Conservation (phyloP, 2,888 invertebrate genomes). For the Drosophila diplacantha region DNA sequence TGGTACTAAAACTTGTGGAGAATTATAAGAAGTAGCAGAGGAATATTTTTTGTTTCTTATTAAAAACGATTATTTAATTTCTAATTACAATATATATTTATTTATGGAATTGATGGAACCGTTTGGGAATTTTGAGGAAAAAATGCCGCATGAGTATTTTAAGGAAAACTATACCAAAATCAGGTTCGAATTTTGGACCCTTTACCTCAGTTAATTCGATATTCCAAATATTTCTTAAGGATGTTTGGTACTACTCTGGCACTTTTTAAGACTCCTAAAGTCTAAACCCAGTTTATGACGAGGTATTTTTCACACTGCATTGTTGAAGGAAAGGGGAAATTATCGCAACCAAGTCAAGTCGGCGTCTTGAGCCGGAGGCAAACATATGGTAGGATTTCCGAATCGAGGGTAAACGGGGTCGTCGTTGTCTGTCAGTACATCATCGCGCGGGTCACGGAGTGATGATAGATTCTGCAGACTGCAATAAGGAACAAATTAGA, state of each 20-base stretch:
- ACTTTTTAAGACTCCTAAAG: background rate
- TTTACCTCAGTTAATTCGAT: no score
- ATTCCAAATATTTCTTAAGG: background rate
- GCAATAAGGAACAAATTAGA: slow-evolving; percentile 51
- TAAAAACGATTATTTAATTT: no score
- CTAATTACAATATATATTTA: no score
- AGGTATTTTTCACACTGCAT: background rate
- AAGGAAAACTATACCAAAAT: no score
- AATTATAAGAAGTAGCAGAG: no score
- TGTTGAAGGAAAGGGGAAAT: slow-evolving; percentile 46
- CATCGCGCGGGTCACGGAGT: slow-evolving; percentile 42
- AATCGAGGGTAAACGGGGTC: slow-evolving; percentile 18
- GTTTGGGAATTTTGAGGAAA: no score
- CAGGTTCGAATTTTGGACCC: no score
- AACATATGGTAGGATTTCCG: slow-evolving; percentile 57
- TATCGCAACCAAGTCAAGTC: slow-evolving; percentile 45
- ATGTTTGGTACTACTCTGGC: rapidly evolving
- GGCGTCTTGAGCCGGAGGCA: slow-evolving; percentile 42
- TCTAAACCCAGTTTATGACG: background rate
- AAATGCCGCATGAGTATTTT: no score
- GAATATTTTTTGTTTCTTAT: no score
- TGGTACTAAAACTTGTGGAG: no score
- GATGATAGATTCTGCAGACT: slow-evolving; percentile 53
- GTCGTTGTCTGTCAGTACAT: slow-evolving; percentile 36
- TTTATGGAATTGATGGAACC: no score